phyloP scores from a whole-genome alignment of 2,888 invertebrate genomes.

The Dusona sp. region DNA sequence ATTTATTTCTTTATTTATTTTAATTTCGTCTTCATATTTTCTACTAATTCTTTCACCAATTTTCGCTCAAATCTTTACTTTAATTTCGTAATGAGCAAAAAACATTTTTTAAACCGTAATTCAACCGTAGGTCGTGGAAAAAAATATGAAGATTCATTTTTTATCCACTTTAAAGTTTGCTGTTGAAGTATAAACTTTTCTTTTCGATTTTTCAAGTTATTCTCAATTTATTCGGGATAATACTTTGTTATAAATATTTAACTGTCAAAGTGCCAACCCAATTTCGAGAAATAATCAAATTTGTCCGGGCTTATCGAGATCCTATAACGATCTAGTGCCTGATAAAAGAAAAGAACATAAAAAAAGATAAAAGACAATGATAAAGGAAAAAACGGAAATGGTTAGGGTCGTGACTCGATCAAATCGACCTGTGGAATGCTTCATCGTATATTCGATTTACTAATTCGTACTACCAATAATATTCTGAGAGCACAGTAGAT shows the following conservation, averaged over 20 bases:
- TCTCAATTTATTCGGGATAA: background rate
- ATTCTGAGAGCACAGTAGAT: constrained; percentile 62
- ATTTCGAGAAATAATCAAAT: background rate
- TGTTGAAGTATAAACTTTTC: background rate
- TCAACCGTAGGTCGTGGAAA: background rate
- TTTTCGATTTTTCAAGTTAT: background rate
- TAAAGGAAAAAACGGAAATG: constrained; percentile 1
- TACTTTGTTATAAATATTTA: background rate
- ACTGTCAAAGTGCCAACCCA: background rate
- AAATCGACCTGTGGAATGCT: constrained; percentile 19
- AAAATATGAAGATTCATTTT: background rate
- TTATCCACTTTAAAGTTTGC: background rate
- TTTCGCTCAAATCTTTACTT: background rate
- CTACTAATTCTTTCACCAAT: background rate
- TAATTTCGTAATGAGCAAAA: background rate
- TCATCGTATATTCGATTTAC: constrained; percentile 25
- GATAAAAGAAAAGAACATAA: background rate
- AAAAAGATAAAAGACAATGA: background rate
- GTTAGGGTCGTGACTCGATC: background rate
- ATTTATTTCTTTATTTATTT: background rate
- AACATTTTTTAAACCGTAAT: background rate
- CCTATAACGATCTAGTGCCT: background rate
- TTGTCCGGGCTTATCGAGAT: background rate
- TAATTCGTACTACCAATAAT: constrained; percentile 38
- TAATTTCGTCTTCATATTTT: background rate